Conservation (phyloP, 2,888 invertebrate species). For the Exocentrus adspersus region DNA sequence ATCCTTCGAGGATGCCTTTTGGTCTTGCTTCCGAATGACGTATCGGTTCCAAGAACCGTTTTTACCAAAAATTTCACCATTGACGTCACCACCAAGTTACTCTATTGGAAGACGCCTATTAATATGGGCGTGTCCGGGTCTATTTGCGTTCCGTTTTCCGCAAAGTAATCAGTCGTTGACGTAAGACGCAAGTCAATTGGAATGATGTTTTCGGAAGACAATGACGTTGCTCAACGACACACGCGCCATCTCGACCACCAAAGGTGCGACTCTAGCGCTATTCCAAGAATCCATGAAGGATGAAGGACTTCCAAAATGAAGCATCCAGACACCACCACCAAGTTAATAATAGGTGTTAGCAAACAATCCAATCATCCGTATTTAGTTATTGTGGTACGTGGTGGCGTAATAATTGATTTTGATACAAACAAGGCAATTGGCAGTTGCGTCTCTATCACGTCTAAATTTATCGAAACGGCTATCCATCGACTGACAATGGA, state of each 20-base stretch:
- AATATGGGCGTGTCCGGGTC: neutral
- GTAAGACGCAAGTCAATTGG: neutral
- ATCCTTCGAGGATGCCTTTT: no score
- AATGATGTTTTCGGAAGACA: neutral
- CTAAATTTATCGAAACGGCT: slow-evolving; percentile 25
- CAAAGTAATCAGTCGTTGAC: neutral
- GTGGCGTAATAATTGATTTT: slow-evolving; percentile 13
- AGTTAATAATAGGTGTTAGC: slow-evolving; percentile 22
- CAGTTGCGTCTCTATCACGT: slow-evolving; percentile 17
- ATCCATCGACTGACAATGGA: neutral
- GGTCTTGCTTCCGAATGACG: no score
- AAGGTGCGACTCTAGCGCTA: neutral
- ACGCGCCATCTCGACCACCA: no score
- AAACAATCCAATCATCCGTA: slow-evolving; percentile 10
- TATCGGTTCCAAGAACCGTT: no score
- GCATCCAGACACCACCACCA: neutral
- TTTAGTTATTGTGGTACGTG: slow-evolving; percentile 21
- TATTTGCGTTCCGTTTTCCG: neutral
- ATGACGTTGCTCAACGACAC: neutral
- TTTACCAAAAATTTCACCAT: no score
- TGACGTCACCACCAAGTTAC: no score
- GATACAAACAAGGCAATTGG: slow-evolving; percentile 24
- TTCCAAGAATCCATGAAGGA: neutral
- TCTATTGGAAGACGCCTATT: no score
- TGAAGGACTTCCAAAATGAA: neutral